Conservation (phyloP, 1,140 invertebrate species). For the Drosophila fuyamai region DNA sequence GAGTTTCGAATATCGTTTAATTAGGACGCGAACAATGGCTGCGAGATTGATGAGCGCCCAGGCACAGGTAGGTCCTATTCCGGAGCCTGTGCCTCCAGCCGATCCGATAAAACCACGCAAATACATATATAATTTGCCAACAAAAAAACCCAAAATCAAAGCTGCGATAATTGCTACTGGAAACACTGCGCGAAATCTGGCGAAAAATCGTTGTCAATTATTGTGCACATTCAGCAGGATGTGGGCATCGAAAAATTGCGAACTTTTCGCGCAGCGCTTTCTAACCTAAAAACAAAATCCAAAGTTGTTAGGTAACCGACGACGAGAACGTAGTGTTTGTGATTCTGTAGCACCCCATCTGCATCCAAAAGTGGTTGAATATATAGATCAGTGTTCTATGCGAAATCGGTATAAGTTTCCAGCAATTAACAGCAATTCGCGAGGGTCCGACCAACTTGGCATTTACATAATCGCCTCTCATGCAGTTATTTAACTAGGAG, state of each 20-base stretch:
- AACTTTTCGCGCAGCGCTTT: conserved; percentile 61
- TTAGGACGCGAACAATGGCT: conserved; percentile 68
- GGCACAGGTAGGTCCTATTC: conserved; percentile 66
- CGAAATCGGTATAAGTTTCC: conserved; percentile 2
- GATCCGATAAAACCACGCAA: conserved; percentile 1
- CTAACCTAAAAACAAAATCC: conserved; percentile 73
- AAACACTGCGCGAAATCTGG: conserved; percentile 22
- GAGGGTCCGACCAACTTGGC: conserved; percentile 1
- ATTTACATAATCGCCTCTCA: conserved; percentile 35
- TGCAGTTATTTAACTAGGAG: conserved; percentile 54
- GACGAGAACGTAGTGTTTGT: conserved; percentile 37
- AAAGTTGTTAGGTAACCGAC: conserved; percentile 74
- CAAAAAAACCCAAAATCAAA: conserved; percentile 25
- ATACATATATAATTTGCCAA: conserved; percentile 6
- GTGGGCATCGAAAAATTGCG: conserved; percentile 13
- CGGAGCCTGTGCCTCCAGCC: conserved; percentile 27
- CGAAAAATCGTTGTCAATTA: conserved; percentile 35
- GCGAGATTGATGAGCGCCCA: conserved; percentile 73
- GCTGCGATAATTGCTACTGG: conserved; percentile 48
- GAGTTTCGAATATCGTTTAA: conserved; percentile 37
- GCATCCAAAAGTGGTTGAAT: conserved; percentile 4
- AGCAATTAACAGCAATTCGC: conserved; percentile 28
- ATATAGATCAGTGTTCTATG: background rate
- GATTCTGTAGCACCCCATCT: conserved; percentile 15
- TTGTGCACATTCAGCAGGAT: conserved; percentile 25